phyloP scores from a whole-genome alignment of 2,797 vertebrate species.

The Anas georgica region DNA sequence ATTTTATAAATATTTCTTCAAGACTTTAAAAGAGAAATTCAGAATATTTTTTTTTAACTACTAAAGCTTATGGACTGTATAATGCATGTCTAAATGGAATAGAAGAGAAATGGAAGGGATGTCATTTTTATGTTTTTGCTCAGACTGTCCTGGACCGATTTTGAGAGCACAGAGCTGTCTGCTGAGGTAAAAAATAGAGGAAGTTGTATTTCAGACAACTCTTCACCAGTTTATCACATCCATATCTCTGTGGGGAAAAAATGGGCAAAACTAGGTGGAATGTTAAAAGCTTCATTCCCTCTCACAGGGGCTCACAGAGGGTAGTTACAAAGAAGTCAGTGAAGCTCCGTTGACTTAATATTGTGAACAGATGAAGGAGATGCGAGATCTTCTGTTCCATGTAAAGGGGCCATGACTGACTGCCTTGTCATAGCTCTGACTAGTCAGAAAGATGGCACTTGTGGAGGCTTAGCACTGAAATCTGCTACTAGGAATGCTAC shows the following conservation, averaged over 20 bases:
- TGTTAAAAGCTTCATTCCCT: neutral
- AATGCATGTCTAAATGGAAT: neutral
- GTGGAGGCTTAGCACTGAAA: neutral
- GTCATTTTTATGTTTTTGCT: neutral
- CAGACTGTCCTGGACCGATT: neutral
- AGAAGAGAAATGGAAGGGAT: neutral
- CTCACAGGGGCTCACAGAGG: neutral
- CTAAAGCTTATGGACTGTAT: neutral
- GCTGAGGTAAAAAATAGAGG: neutral
- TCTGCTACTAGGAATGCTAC: neutral
- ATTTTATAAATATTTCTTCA: neutral
- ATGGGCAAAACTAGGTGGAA: neutral
- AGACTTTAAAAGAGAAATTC: neutral
- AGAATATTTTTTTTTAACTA: neutral
- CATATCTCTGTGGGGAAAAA: neutral
- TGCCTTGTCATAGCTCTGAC: neutral
- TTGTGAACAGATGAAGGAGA: neutral
- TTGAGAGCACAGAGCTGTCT: neutral
- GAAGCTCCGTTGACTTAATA: neutral
- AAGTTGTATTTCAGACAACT: neutral
- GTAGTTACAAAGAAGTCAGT: neutral
- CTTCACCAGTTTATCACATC: neutral
- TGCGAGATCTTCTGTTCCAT: neutral
- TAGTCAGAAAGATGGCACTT: neutral
- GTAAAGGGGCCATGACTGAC: neutral